Conservation (phyloP, 2,113 vertebrate genomes). For the Pollimyrus isidori region DNA sequence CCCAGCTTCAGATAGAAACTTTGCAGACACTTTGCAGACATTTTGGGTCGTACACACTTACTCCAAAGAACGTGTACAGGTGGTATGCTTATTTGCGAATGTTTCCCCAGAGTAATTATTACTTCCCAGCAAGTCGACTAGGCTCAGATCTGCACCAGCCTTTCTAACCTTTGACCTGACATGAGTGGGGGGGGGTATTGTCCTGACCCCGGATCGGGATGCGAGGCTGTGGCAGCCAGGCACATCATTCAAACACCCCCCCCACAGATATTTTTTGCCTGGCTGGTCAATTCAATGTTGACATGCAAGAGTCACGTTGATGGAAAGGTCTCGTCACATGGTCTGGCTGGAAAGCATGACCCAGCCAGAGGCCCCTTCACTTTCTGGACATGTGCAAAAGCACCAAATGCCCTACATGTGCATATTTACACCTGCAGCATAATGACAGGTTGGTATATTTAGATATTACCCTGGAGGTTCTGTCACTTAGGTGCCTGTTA, state of each 20-base stretch:
- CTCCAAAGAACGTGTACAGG: background rate
- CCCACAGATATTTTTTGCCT: background rate
- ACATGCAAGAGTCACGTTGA: background rate
- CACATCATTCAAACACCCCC: background rate
- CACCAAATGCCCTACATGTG: background rate
- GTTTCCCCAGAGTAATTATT: background rate
- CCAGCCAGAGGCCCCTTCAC: background rate
- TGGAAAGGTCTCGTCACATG: background rate
- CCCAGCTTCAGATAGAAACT: background rate
- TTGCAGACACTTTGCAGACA: background rate
- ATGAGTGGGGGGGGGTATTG: background rate
- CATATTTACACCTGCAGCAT: background rate
- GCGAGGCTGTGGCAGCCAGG: background rate
- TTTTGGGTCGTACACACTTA: background rate
- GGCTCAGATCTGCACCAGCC: background rate
- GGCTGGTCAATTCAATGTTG: constrained; percentile 16
- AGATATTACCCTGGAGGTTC: background rate
- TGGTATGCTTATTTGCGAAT: background rate
- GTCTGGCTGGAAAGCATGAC: background rate
- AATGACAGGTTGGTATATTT: background rate
- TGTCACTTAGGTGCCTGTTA: background rate
- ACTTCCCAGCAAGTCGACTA: background rate
- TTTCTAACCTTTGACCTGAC: background rate
- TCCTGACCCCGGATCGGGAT: background rate
- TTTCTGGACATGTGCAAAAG: background rate